These are phyloP conservation scores for Autographa gamma DNA, from an alignment of 2,888 invertebrate species.

Conservation along the genomic window DNA sequence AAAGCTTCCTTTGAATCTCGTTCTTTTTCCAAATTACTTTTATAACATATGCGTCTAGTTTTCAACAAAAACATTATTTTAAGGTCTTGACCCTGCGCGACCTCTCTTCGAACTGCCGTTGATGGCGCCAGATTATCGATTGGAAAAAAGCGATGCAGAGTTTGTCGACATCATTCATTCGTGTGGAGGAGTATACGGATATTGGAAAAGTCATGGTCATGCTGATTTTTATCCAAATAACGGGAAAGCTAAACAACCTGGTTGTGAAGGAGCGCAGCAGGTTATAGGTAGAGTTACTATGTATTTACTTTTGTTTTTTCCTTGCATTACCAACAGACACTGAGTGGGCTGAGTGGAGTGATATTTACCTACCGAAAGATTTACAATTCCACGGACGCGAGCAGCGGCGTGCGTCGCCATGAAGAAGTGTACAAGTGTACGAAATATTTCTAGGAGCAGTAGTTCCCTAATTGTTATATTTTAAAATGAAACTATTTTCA, in stretches of 20 bases:
- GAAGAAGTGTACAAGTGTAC: no score
- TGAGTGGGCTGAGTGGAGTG: no score
- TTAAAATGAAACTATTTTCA: no score
- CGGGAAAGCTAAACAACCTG: slow-evolving; percentile 91
- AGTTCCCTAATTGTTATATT: no score
- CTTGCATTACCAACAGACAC: background rate
- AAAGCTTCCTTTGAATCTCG: no score
- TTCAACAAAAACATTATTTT: slow-evolving; percentile 19
- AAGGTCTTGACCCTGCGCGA: slow-evolving; percentile 91
- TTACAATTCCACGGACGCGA: no score
- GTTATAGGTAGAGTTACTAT: slow-evolving; percentile 66
- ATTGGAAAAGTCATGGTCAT: slow-evolving; percentile 90
- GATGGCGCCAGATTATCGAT: slow-evolving; percentile 73
- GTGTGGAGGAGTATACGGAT: slow-evolving; percentile 91
- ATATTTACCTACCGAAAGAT: no score
- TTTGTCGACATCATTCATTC: slow-evolving; percentile 94
- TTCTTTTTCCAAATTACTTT: no score
- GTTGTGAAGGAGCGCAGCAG: slow-evolving; percentile 87
- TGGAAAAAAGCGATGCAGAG: slow-evolving; percentile 91
- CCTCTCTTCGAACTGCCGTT: slow-evolving; percentile 89
- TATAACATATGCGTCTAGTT: no score
- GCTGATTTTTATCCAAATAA: slow-evolving; percentile 94
- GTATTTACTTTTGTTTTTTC: background rate
- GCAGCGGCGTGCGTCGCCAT: no score
- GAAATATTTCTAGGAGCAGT: no score